These are phyloP conservation scores for Cavia porcellus DNA, from an alignment of 2,113 vertebrate species.

Conservation along the genomic window DNA sequence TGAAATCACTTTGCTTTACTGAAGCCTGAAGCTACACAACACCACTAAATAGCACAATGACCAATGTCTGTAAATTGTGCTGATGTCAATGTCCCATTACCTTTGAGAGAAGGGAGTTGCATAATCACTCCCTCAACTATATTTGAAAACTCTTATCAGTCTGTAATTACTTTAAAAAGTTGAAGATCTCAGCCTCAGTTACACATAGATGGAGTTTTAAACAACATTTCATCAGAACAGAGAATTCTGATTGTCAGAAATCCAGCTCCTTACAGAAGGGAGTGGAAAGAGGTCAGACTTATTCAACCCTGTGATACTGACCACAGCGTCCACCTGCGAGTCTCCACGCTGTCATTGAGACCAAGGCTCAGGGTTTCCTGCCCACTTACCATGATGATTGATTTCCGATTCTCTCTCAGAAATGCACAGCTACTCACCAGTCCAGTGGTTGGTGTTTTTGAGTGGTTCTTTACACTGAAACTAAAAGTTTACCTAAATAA, in stretches of 20 bases:
- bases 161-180: background rate
- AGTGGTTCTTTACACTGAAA: background rate
- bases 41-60: background rate
- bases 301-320: accelerated
- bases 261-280: background rate
- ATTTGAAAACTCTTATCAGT: background rate
- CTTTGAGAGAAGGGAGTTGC: background rate
- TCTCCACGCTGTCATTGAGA: background rate
- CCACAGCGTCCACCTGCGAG: accelerated
- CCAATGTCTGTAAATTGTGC: background rate
- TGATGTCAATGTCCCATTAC: background rate
- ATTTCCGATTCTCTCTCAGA: background rate
- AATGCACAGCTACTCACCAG: background rate
- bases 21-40: background rate
- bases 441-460: background rate
- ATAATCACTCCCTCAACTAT: background rate
- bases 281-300: background rate
- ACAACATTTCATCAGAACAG: background rate
- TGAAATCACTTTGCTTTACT: background rate
- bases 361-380: background rate
- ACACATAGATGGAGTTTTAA: background rate
- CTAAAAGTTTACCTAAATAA: background rate
- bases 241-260: background rate
- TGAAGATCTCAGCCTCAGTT: background rate
- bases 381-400: background rate